These are phyloP conservation scores for Achlya flavicornis DNA, from an alignment of 2,888 invertebrate genomes.

Conservation along the genomic window DNA sequence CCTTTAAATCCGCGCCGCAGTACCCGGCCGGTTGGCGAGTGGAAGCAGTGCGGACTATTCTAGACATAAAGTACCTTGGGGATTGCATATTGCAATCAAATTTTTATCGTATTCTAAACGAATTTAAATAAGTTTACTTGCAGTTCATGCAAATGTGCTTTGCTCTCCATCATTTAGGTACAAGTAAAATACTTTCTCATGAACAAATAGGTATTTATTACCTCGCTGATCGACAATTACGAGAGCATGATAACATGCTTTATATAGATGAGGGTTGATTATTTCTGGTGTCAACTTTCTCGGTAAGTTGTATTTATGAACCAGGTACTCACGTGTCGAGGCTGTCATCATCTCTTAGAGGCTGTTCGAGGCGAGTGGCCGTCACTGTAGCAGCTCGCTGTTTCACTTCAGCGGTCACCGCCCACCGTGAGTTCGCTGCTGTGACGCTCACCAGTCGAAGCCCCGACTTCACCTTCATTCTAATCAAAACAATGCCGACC, in stretches of 20 bases:
- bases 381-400: slow-evolving; percentile 95
- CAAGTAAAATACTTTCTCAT: no score
- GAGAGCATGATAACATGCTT: background rate
- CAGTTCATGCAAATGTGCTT: background rate
- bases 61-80: slow-evolving; percentile 26
- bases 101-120: background rate
- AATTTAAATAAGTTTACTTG: background rate
- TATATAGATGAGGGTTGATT: background rate
- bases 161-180: background rate
- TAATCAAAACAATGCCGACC: slow-evolving; percentile 58
- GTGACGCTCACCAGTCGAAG: slow-evolving; percentile 93
- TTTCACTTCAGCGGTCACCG: slow-evolving; percentile 93
- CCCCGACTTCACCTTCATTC: slow-evolving; percentile 95
- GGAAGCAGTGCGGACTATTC: background rate
- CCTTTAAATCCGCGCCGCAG: slow-evolving; percentile 50
- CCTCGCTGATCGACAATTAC: background rate
- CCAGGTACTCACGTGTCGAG: slow-evolving; percentile 59
- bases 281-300: background rate
- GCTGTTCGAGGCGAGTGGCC: slow-evolving; percentile 86
- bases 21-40: slow-evolving; percentile 20
- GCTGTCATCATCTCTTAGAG: slow-evolving; percentile 68
- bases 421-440: slow-evolving; percentile 91
- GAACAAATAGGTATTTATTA: background rate
- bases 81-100: slow-evolving; percentile 20
- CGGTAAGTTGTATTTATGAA: background rate